Percentiles rank a stretch among this genome's conserved stretches.
These are phyloP conservation scores for Leptonema lineaticorne DNA, from an alignment of 1,140 invertebrate genomes.

Conservation along the genomic window DNA sequence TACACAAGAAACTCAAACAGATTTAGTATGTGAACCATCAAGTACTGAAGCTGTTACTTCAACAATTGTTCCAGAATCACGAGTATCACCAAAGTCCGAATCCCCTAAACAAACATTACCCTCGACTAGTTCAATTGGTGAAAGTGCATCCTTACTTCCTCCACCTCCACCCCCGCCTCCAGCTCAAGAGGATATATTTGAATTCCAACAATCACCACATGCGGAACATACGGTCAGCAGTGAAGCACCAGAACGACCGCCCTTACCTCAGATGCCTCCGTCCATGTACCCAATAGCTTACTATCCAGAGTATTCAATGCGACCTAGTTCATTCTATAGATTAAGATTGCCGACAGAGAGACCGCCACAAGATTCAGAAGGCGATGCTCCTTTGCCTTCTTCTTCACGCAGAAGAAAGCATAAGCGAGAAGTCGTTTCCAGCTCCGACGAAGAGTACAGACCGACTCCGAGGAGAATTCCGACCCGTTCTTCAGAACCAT, in stretches of 20 bases:
- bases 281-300: constrained; percentile 54
- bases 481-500: constrained; percentile 50
- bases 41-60: not conserved
- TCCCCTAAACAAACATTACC: no score
- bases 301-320: constrained; percentile 54
- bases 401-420: constrained; percentile 49
- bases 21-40: constrained; percentile 25
- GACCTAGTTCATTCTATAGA: constrained; percentile 50
- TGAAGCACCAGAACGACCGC: constrained; percentile 57
- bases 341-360: constrained; percentile 50
- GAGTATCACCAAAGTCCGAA: constrained; percentile 45
- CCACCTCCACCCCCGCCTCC: not conserved
- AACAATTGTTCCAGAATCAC: constrained; percentile 12
- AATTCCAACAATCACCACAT: not conserved
- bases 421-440: constrained; percentile 52
- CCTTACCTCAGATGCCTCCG: constrained; percentile 56
- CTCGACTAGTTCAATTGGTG: no score
- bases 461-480: constrained; percentile 51
- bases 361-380: constrained; percentile 45
- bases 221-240: not conserved
- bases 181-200: not conserved
- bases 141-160: constrained; percentile 42
- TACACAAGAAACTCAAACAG: constrained; percentile 54
- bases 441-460: constrained; percentile 53
- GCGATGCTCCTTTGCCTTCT: constrained; percentile 46